Conservation (phyloP, 2,113 vertebrate species). For the Lamprotornis superbus region DNA sequence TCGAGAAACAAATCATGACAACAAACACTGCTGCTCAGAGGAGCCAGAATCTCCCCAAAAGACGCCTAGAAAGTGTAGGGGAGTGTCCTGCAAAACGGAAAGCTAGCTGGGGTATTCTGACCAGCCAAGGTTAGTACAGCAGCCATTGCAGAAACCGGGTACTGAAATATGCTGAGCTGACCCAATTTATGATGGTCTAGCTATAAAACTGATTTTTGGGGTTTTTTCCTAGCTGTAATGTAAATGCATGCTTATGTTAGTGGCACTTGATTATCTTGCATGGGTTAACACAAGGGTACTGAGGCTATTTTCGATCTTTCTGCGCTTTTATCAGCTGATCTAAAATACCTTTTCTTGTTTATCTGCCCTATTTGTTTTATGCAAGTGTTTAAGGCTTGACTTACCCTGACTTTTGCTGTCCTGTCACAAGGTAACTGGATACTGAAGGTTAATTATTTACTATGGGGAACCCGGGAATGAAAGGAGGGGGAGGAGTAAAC, state of each 20-base stretch:
- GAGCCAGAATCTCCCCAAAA: constrained; percentile 72
- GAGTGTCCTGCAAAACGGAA: constrained; percentile 76
- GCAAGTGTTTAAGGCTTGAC: constrained; percentile 22
- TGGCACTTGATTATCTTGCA: not conserved
- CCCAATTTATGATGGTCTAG: constrained; percentile 15
- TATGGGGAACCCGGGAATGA: not conserved
- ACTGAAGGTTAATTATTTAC: constrained; percentile 37
- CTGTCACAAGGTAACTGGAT: constrained; percentile 44
- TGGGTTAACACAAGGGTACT: not conserved
- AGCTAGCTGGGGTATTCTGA: constrained; percentile 90
- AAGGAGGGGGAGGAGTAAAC: constrained; percentile 16
- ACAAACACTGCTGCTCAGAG: constrained; percentile 61
- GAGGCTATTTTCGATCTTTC: constrained; percentile 21
- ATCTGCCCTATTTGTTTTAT: constrained; percentile 24
- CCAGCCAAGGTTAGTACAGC: constrained; percentile 92
- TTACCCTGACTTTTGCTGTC: constrained; percentile 31
- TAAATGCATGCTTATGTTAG: not conserved
- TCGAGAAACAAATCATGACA: constrained; percentile 71
- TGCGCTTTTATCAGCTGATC: constrained; percentile 9
- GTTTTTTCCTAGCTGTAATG: not conserved
- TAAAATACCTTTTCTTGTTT: constrained; percentile 42
- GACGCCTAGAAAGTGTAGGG: constrained; percentile 63
- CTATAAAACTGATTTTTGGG: not conserved
- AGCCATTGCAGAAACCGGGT: not conserved
- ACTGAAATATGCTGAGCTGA: not conserved